Base-by-base conservation (phyloP, 1,140 invertebrate genomes). In the Geopemphigus sp. region DNA sequence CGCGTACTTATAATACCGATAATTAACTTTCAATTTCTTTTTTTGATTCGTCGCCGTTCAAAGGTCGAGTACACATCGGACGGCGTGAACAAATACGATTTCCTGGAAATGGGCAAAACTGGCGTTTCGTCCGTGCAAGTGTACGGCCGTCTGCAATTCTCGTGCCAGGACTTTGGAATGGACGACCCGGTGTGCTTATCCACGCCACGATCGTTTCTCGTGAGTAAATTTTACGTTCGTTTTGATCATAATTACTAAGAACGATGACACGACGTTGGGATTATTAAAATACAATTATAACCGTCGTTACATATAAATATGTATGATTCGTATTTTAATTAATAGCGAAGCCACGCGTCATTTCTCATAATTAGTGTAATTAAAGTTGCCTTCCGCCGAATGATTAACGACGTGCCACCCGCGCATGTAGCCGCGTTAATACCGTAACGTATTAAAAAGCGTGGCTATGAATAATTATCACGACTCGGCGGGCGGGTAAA, bases 171-270 rank as follows among this genome's bases (percentile, higher is more conserved):
- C 50, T 92, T 94, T 0, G 93, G 92, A 83, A 91, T 91, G 19
- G 92, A 93, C 63, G 94, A 96, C 85, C 94, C 95, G 0, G 91
- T 97, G 80, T 95, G 95, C 6, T 96, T 97, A 86, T 94, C 93
- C 66, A 95, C 94, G 0, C 90, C 91, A 73, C 93, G 96, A 84
- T 95, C 95, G 4, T 94, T 94, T 87, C 89, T 97, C 88, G 92
- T 93, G 85, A 91, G 89, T 88, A 78, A 26, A 53, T 53, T 50
- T 45, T 45, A 45, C 47, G 12, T 50, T 50, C 5, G 5, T 50
- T 50, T 8, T 50, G 1, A 12, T 50, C 12, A 12, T 6, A 12
- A 12, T 50, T 50, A 50, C 47, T 39, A 39, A n/a, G n/a, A n/a
- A n/a, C n/a, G n/a, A n/a, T n/a, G n/a, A n/a, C n/a, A n/a, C n/a